A percentile compares a stretch with the other conserved stretches of the same genome.
Conservation (phyloP, 2,888 invertebrate genomes). For the Drosophila mercatorum region DNA sequence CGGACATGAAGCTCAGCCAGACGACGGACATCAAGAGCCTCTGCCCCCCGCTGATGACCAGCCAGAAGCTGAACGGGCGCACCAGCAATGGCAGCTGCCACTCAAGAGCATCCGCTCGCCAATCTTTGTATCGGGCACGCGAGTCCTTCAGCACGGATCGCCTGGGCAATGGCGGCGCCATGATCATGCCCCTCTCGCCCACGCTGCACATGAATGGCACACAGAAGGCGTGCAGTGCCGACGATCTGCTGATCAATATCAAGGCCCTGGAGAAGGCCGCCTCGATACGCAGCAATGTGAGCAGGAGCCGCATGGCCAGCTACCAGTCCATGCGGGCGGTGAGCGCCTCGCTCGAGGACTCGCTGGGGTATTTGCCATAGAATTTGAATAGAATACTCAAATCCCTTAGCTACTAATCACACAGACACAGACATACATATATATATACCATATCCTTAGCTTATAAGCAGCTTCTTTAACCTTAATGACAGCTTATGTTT, state of each 20-base stretch:
- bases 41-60: conserved; percentile 56
- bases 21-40: conserved; percentile 88
- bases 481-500: conserved; percentile 75
- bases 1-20: conserved; percentile 90
- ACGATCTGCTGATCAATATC: conserved; percentile 81
- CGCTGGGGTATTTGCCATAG: conserved; percentile 85
- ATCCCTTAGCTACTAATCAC: conserved; percentile 25
- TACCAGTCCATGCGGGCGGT: conserved; percentile 84
- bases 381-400: conserved; percentile 45
- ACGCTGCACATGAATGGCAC: conserved; percentile 50
- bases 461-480: conserved; percentile 15
- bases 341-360: conserved; percentile 85
- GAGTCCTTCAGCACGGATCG: conserved; percentile 80
- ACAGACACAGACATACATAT: neutral
- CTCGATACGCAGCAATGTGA: conserved; percentile 70
- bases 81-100: conserved; percentile 61
- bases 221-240: conserved; percentile 82
- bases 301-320: conserved; percentile 70
- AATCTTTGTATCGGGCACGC: conserved; percentile 68
- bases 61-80: conserved; percentile 29
- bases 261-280: conserved; percentile 80
- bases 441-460: neutral
- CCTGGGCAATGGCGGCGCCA: conserved; percentile 50
- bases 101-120: conserved; percentile 66
- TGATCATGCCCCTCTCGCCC: conserved; percentile 54